Base-by-base conservation (phyloP, 2,888 invertebrate genomes). In the Eilema depressum region DNA sequence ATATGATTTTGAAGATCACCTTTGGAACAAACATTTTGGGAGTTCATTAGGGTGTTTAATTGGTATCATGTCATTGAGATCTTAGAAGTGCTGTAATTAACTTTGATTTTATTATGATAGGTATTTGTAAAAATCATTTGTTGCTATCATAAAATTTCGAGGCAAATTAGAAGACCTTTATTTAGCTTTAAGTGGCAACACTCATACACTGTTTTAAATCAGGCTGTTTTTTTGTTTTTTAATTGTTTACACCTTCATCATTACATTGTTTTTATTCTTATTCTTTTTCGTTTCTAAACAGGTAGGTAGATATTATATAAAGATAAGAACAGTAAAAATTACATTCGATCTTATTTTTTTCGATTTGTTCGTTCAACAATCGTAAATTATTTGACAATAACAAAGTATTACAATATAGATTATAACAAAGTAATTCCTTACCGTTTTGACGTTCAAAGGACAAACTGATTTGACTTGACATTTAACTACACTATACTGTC, bases 1-100 rank as follows among this genome's bases (percentile, higher is more conserved):
- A 74, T 78, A 82, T 76, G 78, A 80, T 79, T 79, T 78, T 79
- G 81, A 76, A 17, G 70, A 63, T 71, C 69, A 59, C 64, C 65
- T 66, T 82, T 76, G 77, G 68, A 62, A 63, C 74, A 76, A 80
- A 76, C 69, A 75, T 83, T 82, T 77, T 53, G 70, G 20, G 4
- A 57, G 57, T 33, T 66, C 57, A 33, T 66, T 66, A 37, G 23
- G 25, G 33, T 57, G 47, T 66, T 66, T 57, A 66, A 66, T 66
- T 66, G 57, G 25, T 66, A 57, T 66, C 57, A 25, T n/a, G 25
- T 57, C 53, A 25, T 37, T 56, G 25, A 66, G 66, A 57, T 20
- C 57, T 23, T 56, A 57, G 65, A 56, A 12, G 23, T 66, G 17
- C 23, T 33, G 25, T 57, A 33, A 57, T 66, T 66, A 57, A 17